Base-by-base conservation (phyloP, 1,140 invertebrate genomes). In the Leptopilina clavipes region DNA sequence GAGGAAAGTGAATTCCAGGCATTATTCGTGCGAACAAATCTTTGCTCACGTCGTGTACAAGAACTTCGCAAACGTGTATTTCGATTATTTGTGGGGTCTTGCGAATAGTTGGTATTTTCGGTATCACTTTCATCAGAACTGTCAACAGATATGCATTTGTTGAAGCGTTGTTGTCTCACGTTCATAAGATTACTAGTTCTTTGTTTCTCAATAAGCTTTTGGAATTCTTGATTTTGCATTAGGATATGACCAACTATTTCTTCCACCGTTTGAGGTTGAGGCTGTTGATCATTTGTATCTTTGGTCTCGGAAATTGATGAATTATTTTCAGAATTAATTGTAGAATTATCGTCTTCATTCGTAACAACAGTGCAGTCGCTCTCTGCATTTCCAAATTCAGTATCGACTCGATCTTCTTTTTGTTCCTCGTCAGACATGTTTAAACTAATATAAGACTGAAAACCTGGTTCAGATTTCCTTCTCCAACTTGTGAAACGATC, bases 221-320 rank as follows among this genome's bases (percentile, higher is more conserved):
- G 95, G 76, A 97, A 96, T 80, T 96, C 95, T 81, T 95, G 92
- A 83, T 95, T 96, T 83, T 96, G 94, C 92, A 96, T 94, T 1
- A 97, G 90, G 18, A 97, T 91, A 85, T 96, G 95, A 14, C 95
- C 93, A 22, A 97, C 95, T 40, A 97, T 96, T 84, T 95, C 93
- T 82, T 95, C 95, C 43, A 96, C 89, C 0, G 93, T 94, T 88
- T 93, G 91, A 76, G 83, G 85, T 70, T 85, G 85, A 44, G 82
- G 84, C 74, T 84, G 82, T 14, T 81, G 65, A 44, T 86, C 82
- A 25, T 81, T 77, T 43, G 79, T 83, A 37, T 86, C 84, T 85
- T 87, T 86, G 81, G 81, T 78, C 76, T 86, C 84, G 14, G 54
- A 40, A 14, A 74, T 8, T 31, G 80, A 12, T 11, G 74, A 75